Percentiles rank a stretch among this genome's conserved stretches.
Conservation (phyloP, 1,140 invertebrate species). For the Eulimnadia texana region DNA sequence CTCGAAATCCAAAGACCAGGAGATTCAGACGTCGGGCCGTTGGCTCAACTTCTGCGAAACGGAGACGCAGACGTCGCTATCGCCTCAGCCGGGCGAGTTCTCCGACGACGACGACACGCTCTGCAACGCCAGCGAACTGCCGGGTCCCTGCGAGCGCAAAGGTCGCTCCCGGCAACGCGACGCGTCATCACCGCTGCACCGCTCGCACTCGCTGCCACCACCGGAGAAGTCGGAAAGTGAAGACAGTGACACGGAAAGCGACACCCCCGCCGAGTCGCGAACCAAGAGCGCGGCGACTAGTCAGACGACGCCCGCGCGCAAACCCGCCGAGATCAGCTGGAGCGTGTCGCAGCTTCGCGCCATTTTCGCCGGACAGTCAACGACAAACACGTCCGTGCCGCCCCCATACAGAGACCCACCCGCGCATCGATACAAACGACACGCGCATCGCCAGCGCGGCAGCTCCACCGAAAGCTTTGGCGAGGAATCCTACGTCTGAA, state of each 20-base stretch:
- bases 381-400: constrained; percentile 14
- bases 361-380: constrained; percentile 24
- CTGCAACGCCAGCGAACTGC: constrained; percentile 1
- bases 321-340: constrained; percentile 29
- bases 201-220: constrained; percentile 22
- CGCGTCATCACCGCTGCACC: constrained; percentile 11
- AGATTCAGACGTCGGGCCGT: constrained; percentile 21
- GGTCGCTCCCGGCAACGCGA: not conserved
- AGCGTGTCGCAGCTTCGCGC: constrained; percentile 29
- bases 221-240: constrained; percentile 7
- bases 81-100: constrained; percentile 12
- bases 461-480: constrained; percentile 23
- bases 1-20: constrained; percentile 19
- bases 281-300: constrained; percentile 1
- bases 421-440: constrained; percentile 21
- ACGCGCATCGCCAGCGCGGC: constrained; percentile 15
- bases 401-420: constrained; percentile 25
- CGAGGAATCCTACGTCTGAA: constrained; percentile 25
- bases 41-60: constrained; percentile 18
- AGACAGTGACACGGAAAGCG: constrained; percentile 7
- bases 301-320: constrained; percentile 16
- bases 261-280: constrained; percentile 10
- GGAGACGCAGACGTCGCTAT: constrained; percentile 19
- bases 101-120: too few relatives aligned
- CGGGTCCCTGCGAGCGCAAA: not conserved